phyloP scores from a whole-genome alignment of 2,888 invertebrate species.

The Camptogramma bilineatum region DNA sequence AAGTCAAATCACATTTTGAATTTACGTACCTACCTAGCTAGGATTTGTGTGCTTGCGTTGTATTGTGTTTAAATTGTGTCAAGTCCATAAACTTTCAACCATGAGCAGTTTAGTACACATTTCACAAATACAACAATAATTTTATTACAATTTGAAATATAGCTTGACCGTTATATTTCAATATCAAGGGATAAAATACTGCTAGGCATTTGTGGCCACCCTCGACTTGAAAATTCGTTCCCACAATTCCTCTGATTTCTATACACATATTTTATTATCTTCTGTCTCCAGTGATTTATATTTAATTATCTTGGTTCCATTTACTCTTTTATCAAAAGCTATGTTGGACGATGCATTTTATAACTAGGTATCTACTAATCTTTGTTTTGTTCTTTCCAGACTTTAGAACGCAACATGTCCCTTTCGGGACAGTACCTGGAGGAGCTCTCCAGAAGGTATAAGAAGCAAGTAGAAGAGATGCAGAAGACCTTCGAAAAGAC shows the following conservation, averaged over 20 bases:
- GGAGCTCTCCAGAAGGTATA: constrained; percentile 97
- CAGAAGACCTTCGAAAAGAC: constrained; percentile 93
- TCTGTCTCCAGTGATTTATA: background rate
- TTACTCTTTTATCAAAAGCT: background rate
- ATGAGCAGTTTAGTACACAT: constrained; percentile 1
- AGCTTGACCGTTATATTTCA: background rate
- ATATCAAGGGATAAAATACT: background rate
- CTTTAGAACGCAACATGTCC: constrained; percentile 98
- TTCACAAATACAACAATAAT: background rate
- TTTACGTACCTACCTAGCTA: background rate
- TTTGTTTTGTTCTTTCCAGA: constrained; percentile 78
- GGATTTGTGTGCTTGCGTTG: too few relatives aligned
- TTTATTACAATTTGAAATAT: background rate
- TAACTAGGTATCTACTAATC: background rate
- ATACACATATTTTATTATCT: background rate
- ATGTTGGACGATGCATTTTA: background rate
- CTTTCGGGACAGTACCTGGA: constrained; percentile 98
- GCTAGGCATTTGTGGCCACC: background rate
- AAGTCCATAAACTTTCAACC: background rate
- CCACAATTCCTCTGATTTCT: background rate
- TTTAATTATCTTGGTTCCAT: background rate
- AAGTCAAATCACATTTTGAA: too few relatives aligned
- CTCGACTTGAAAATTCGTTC: background rate
- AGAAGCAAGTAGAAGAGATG: constrained; percentile 98
- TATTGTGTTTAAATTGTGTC: background rate